Conservation (phyloP, 1,140 invertebrate species). For the Theocolax elegans region DNA sequence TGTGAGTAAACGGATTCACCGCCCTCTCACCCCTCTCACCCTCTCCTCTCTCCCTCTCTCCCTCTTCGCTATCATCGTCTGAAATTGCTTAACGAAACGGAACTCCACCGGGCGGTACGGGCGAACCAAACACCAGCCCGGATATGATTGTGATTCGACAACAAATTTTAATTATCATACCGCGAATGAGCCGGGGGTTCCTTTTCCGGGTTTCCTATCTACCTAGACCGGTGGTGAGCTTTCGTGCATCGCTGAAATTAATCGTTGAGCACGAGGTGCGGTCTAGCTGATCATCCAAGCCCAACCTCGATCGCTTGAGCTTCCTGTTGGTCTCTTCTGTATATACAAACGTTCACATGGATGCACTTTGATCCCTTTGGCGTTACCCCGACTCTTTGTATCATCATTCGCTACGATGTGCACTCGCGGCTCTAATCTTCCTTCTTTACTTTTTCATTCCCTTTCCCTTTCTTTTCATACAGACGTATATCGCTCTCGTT, state of each 20-base stretch:
- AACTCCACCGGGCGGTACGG: conserved; percentile 39
- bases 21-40: neutral
- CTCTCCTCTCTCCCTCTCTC: neutral
- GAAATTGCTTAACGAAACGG: conserved; percentile 54
- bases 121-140: neutral
- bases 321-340: neutral
- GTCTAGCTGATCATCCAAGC: neutral
- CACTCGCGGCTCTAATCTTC: too few species aligned
- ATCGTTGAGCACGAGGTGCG: conserved; percentile 37
- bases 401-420: too few species aligned
- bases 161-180: conserved; percentile 57
- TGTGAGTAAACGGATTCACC: neutral
- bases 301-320: neutral
- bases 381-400: conserved; percentile 2
- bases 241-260: conserved; percentile 44
- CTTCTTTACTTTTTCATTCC: too few species aligned
- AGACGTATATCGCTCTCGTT: too few species aligned
- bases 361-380: conserved; percentile 15
- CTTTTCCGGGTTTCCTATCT: too few species aligned
- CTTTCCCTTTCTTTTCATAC: neutral
- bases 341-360: neutral
- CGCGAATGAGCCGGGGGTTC: conserved; percentile 21
- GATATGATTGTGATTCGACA: conserved; percentile 45
- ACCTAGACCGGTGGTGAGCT: too few species aligned
- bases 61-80: neutral